Percentiles rank a stretch among this genome's conserved stretches.
phyloP scores from a whole-genome alignment of 2,797 vertebrate genomes.

The Myiothlypis chrysogaster region DNA sequence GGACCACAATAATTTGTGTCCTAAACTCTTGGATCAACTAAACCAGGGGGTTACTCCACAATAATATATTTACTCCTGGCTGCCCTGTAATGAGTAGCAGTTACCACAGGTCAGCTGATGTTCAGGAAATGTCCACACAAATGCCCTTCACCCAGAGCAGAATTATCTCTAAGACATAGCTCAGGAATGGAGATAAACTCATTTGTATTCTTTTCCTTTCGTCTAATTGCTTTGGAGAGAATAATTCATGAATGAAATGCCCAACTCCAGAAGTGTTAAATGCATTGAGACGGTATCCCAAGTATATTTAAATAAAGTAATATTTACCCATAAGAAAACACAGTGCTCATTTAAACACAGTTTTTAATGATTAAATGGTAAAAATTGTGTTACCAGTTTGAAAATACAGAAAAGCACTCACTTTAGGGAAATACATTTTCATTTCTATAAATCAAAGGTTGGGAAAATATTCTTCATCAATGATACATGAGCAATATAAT shows the following conservation, averaged over 20 bases:
- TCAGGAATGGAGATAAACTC: not conserved
- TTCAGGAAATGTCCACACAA: not conserved
- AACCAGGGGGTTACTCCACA: not conserved
- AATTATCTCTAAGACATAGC: not conserved
- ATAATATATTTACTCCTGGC: not conserved
- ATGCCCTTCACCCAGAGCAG: not conserved
- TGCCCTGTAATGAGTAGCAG: not conserved
- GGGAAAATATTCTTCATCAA: slow-evolving; percentile 1
- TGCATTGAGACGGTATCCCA: not conserved
- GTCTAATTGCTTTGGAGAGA: not conserved
- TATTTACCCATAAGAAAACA: not conserved
- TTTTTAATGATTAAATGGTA: slow-evolving; percentile 6
- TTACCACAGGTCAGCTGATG: slow-evolving; percentile 27
- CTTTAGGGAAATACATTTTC: not conserved
- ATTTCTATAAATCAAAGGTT: not conserved
- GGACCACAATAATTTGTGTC: not conserved
- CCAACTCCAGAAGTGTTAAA: not conserved
- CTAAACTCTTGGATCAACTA: not conserved
- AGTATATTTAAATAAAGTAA: not conserved
- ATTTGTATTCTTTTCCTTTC: not conserved
- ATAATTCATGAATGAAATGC: not conserved
- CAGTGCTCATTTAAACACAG: not conserved
- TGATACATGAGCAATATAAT: slow-evolving; percentile 16
- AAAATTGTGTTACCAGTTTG: not conserved
- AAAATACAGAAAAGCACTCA: not conserved